Evolutionary conservation across 2,888 invertebrate genomes (phyloP).

Genomic region (Lasioglossum calceatum): DNA sequence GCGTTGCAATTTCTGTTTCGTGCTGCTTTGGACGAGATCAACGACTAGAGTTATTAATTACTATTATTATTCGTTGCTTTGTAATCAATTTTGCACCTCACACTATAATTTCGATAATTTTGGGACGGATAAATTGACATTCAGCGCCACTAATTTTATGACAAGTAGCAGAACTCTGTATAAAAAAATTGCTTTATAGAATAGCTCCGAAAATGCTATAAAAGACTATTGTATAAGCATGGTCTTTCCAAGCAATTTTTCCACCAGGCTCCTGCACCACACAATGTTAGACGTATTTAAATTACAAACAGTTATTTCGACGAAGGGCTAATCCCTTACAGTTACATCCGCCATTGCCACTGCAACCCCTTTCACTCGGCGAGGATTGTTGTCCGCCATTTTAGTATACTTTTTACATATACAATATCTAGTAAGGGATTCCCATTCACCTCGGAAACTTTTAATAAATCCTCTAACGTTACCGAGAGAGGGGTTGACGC

Average conservation of each 20-base stretch:
- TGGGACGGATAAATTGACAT: too few relatives aligned
- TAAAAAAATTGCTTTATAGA: too few relatives aligned
- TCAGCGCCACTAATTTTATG: too few relatives aligned
- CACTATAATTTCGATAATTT: too few relatives aligned
- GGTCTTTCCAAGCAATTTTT: neutral
- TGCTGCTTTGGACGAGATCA: too few relatives aligned
- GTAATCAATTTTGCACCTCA: too few relatives aligned
- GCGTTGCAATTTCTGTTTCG: too few relatives aligned
- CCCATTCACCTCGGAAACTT: constrained; percentile 21
- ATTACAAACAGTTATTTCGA: neutral
- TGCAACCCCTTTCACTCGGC: neutral
- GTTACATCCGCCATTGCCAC: constrained; percentile 3
- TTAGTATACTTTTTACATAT: neutral
- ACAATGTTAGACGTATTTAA: neutral
- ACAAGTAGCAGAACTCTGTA: neutral
- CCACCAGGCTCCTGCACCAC: neutral
- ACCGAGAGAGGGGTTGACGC: constrained; percentile 14
- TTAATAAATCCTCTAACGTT: constrained; percentile 47
- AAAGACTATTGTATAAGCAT: neutral
- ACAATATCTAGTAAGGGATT: constrained; percentile 16
- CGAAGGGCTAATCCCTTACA: neutral
- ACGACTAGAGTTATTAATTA: too few relatives aligned
- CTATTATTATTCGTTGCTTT: too few relatives aligned
- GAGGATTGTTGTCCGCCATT: neutral
- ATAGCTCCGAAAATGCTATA: too few relatives aligned